Evolutionary conservation across 2,797 vertebrate species (phyloP).

Genomic region (Sphenopsis melanotis): DNA sequence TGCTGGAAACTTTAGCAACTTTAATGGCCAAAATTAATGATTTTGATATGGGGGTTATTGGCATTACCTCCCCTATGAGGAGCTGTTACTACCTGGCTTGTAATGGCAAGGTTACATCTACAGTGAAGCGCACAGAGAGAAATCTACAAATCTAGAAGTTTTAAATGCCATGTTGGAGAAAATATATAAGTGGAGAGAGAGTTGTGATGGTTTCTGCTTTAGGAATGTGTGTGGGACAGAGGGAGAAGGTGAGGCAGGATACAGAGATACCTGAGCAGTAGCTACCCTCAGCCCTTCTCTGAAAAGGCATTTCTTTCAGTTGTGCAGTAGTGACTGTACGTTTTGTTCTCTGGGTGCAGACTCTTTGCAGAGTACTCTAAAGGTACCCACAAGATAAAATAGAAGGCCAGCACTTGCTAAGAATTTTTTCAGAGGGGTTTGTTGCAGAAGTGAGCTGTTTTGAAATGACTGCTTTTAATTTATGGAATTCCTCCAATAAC

Average conservation of each 20-base stretch:
- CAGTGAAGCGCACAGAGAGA: background rate
- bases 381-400: background rate
- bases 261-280: background rate
- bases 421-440: background rate
- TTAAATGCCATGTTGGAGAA: background rate
- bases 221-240: background rate
- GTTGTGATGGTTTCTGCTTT: background rate
- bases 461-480: background rate
- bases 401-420: background rate
- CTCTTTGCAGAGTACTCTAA: background rate
- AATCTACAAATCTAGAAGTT: background rate
- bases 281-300: background rate
- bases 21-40: background rate
- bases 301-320: background rate
- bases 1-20: background rate
- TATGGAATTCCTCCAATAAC: background rate
- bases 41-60: background rate
- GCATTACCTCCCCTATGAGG: background rate
- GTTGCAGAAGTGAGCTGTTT: background rate
- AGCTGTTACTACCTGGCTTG: background rate
- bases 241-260: background rate
- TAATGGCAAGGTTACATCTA: background rate
- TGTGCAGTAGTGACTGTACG: background rate
- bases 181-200: background rate
- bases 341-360: background rate